These are phyloP conservation scores for Penaeus monodon DNA, from an alignment of 2,888 invertebrate genomes.

Conservation along the genomic window DNA sequence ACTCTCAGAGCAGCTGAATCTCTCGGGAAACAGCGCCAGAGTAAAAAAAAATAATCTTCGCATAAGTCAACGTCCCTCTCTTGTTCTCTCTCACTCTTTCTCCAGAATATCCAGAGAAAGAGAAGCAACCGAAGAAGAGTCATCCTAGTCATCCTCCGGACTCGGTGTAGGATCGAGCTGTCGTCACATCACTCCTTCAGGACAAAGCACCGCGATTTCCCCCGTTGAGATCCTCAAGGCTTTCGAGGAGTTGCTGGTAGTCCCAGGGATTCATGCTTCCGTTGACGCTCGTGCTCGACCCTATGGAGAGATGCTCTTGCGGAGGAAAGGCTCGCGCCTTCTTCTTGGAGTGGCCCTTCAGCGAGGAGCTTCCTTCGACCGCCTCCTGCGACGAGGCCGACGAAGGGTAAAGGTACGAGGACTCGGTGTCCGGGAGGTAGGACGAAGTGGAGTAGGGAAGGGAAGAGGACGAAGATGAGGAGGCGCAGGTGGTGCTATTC, in stretches of 20 bases:
- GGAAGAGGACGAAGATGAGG: conserved; percentile 2
- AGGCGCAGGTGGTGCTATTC: conserved; percentile 26
- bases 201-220: conserved; percentile 45
- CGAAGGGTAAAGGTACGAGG: conserved; percentile 13
- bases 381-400: no score
- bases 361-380: background rate
- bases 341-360: background rate
- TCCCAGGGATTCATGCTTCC: conserved; percentile 46
- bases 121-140: background rate
- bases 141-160: background rate
- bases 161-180: conserved; percentile 2
- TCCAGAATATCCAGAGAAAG: background rate
- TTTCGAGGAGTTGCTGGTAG: conserved; percentile 48
- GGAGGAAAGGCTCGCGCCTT: conserved; percentile 6
- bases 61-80: no score
- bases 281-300: background rate
- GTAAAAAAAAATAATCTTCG: no score
- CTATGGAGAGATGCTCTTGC: background rate
- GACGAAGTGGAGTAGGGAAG: background rate
- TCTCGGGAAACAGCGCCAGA: no score
- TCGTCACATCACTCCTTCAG: conserved; percentile 9
- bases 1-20: no score
- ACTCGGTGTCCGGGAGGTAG: background rate
- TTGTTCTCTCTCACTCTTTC: no score
- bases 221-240: conserved; percentile 35